Base-by-base conservation (phyloP, 2,113 vertebrate genomes). In the Balaenoptera acutorostrata region DNA sequence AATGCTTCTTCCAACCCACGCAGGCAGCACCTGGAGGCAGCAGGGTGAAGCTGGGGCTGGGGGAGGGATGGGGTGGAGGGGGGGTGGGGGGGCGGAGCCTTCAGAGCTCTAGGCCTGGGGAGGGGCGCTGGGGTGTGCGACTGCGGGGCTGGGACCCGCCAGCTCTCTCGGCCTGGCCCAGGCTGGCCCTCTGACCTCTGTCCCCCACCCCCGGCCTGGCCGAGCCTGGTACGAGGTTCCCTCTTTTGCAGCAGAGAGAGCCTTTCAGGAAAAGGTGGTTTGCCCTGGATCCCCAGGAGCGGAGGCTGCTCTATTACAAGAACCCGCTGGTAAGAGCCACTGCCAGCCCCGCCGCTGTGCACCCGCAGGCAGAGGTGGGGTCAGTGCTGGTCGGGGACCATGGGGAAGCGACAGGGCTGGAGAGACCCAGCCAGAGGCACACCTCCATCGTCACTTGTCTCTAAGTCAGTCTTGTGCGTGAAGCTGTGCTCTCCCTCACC, bases 231-330 rank as follows among this genome's bases (percentile, higher is more conserved):
- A 93, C 91, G 52, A 92, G 71, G 25, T 95, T 95, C 29, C 96
- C 92, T 96, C 94, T 96, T 96, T 96, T 98, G 94, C 98, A 99
- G 99, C 99, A 99, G 93, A 99, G 97, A 71, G 99, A 99, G 96
- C 88, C 98, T 72, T 99, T 99, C 98, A 99, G 99, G 98, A 98
- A 98, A 97, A 99, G 99, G 84, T 99, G 99, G 99, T 99, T 99
- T 68, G 98, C 99, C 96, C 98, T 99, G 98, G 99, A 99, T 96
- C 98, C 99, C 36, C 98, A 99, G 94, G 99, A 99, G 84, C 99
- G 99, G 96, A 99, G 98, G 82, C 98, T 99, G 91, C 97, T 99
- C 5, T 99, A 99, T 98, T 99, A 99, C 85, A 99, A 99, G 99
- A 98, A 98, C 41, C 98, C 98, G 0, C 97, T 99, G 99, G 99